Evolutionary conservation across 1,140 invertebrate species (phyloP), one percentile per base, ranked within the genome.

Genomic region (Radopholus similis): DNA sequence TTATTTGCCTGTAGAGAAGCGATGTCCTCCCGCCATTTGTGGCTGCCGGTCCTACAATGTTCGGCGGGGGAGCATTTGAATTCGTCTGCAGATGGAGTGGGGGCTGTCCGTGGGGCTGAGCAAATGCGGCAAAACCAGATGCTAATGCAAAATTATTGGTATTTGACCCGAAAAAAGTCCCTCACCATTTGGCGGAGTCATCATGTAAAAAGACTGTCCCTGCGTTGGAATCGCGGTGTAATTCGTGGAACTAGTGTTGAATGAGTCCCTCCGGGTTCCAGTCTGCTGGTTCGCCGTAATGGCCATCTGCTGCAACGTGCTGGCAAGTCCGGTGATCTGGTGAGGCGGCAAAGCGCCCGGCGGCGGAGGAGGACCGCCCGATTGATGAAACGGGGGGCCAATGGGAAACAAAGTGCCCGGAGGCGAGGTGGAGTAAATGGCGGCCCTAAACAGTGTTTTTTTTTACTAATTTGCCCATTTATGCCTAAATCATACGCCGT

Each of bases 41-140:
- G 28, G 56, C 2, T 37, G 23, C 21, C 13, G n/a, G 56, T 3
- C 26, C 35, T 13, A 58, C 4, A 58, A 58, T 37, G 56, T 34
- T 37, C 15, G 42, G 28, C 26, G 37, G 23, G 2, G 42, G 13
- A 2, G 26, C 35, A 40, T 34, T 40, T 26, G 42, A 58, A 26
- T 9, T 5, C 8, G 28, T 44, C 42, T n/a, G n/a, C 15, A 26
- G 21, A 44, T 66, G 64, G 32, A 35, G 37, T 32, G 66, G 34
- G 2, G 64, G 58, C 18, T 70, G 59, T 2, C 26, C 49, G 32
- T 70, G 28, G 1, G 64, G 23, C 8, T 70, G 30, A 23, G 42
- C 42, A 23, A 4, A 47, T 18, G n/a, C n/a, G 3, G 42, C 42
- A 47, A 47, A 47, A 47, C 42, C 42, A 13, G 42, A 47, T n/a